Evolutionary conservation across 2,113 vertebrate genomes (phyloP).

Genomic region (Psammodynastes pulverulentus): DNA sequence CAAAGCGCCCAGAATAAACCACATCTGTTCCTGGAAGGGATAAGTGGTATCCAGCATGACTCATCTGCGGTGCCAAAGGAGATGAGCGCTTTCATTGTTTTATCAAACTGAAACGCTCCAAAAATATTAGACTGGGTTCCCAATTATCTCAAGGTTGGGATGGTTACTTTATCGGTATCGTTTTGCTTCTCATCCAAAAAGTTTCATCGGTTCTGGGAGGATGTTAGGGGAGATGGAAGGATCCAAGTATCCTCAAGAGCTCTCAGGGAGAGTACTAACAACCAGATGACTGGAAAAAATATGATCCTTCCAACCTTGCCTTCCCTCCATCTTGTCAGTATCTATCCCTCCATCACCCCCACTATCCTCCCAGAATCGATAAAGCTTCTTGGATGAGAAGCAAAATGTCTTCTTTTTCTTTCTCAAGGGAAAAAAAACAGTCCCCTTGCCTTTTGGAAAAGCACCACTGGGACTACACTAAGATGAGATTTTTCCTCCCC

Average conservation of each 20-base stretch:
- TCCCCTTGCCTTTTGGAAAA: not conserved
- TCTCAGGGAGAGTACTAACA: not conserved
- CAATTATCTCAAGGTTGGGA: not conserved
- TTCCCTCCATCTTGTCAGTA: not conserved
- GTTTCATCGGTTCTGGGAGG: not conserved
- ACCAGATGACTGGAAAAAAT: not conserved
- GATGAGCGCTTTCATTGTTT: conserved; percentile 2
- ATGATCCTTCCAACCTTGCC: not conserved
- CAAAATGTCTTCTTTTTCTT: not conserved
- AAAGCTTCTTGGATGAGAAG: not conserved
- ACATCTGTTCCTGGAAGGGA: conserved; percentile 4
- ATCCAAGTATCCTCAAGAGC: not conserved
- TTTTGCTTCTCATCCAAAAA: not conserved
- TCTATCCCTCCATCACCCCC: not conserved
- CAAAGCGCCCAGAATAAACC: conserved; percentile 41
- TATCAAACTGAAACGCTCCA: not conserved
- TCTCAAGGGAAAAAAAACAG: not conserved
- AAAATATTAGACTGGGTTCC: not conserved
- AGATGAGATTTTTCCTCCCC: not conserved
- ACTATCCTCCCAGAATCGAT: not conserved
- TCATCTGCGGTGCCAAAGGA: conserved; percentile 28
- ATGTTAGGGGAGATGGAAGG: not conserved
- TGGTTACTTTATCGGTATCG: conserved; percentile 21
- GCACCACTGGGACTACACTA: not conserved
- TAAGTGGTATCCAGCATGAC: not conserved